Percentiles rank a stretch among this genome's conserved stretches.
phyloP scores from a whole-genome alignment of 37 sponge, comb jelly and placozoan genomes.

The Agelas oroides region DNA sequence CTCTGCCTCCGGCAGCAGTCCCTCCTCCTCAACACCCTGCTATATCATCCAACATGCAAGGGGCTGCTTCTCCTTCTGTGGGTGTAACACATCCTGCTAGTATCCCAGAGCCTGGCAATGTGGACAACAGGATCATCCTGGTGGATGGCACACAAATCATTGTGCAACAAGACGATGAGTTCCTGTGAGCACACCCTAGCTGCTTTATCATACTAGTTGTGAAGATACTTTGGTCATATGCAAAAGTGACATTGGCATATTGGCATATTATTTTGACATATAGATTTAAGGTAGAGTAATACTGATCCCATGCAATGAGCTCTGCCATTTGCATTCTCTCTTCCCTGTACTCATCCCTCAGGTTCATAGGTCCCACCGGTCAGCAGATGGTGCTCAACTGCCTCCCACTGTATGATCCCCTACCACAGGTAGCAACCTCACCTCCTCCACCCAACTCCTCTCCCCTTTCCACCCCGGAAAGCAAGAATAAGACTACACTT shows the following conservation, averaged over 20 bases:
- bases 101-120: background rate
- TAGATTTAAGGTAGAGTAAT: too few relatives aligned
- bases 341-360: background rate
- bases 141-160: slow-evolving; percentile 53
- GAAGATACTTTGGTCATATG: too few relatives aligned
- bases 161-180: slow-evolving; percentile 38
- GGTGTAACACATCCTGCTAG: background rate
- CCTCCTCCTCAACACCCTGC: background rate
- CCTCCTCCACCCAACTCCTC: too few relatives aligned
- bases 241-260: too few relatives aligned
- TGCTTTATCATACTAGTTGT: too few relatives aligned
- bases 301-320: too few relatives aligned
- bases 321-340: too few relatives aligned
- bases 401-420: slow-evolving; percentile 57
- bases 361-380: slow-evolving; percentile 73
- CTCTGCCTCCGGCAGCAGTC: background rate
- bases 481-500: too few relatives aligned
- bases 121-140: slow-evolving; percentile 30
- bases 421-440: background rate
- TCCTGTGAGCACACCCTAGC: slow-evolving; percentile 38
- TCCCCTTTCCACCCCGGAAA: too few relatives aligned
- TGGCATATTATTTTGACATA: too few relatives aligned
- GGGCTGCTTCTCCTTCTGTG: too few relatives aligned
- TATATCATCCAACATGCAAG: background rate
- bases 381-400: slow-evolving; percentile 65